A percentile compares a stretch with the other conserved stretches of the same genome.
Conservation (phyloP, 2,888 invertebrate genomes). For the Calliphora vomitoria region DNA sequence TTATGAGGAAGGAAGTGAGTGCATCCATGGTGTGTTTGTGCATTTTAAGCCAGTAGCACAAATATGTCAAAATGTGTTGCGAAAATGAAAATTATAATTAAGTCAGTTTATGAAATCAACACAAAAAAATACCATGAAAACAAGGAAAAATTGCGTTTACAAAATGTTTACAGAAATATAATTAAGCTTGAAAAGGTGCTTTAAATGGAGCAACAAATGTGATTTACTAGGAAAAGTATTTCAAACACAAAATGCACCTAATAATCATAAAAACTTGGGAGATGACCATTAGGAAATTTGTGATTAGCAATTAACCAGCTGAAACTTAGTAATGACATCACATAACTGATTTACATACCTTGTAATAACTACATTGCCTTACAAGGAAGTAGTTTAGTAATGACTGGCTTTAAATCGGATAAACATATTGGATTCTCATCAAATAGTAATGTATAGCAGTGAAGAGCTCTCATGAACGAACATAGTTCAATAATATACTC, state of each 20-base stretch:
- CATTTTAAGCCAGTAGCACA: conserved; percentile 69
- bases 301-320: not conserved
- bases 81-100: conserved; percentile 58
- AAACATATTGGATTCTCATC: too few relatives aligned
- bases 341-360: too few relatives aligned
- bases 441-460: too few relatives aligned
- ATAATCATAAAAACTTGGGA: not conserved
- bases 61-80: conserved; percentile 56
- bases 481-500: too few relatives aligned
- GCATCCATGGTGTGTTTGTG: conserved; percentile 23
- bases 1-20: conserved; percentile 71
- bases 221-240: not conserved
- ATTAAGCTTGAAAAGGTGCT: conserved; percentile 23
- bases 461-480: too few relatives aligned
- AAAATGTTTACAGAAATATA: conserved; percentile 30
- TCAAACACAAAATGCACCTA: not conserved
- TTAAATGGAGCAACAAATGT: conserved; percentile 10
- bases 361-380: too few relatives aligned
- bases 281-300: conserved; percentile 1
- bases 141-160: conserved; percentile 33
- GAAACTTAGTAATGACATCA: too few relatives aligned
- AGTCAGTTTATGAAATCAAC: not conserved
- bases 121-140: not conserved
- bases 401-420: too few relatives aligned
- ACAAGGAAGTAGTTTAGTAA: too few relatives aligned